Evolutionary conservation across 2,797 vertebrate genomes (phyloP).

Genomic region (Huso huso): DNA sequence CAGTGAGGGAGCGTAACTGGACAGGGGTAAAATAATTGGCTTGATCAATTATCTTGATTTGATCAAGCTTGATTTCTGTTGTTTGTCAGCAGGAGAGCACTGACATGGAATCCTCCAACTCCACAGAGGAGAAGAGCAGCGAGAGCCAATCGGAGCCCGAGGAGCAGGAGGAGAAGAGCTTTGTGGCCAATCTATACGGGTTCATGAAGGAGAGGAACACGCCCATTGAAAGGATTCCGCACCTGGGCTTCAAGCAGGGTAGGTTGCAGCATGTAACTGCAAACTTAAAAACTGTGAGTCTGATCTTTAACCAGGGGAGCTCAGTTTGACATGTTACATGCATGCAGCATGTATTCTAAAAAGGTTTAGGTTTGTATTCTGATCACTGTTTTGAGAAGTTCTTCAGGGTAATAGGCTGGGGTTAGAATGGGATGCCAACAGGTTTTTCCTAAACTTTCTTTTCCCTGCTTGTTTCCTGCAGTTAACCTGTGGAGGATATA

Average conservation of each 20-base stretch:
- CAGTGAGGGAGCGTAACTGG: too few relatives aligned
- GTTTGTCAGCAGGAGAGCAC: conserved; percentile 37
- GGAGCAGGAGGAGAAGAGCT: conserved; percentile 68
- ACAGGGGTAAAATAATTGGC: too few relatives aligned
- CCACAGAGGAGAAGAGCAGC: conserved; percentile 40
- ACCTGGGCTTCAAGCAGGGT: conserved; percentile 96
- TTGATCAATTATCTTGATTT: too few relatives aligned
- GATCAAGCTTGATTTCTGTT: too few relatives aligned
- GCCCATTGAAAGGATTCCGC: conserved; percentile 91
- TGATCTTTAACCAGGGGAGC: too few relatives aligned
- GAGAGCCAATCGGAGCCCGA: conserved; percentile 35
- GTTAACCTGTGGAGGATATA: conserved; percentile 93
- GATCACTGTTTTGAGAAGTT: too few relatives aligned
- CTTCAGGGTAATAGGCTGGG: too few relatives aligned
- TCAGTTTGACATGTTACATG: too few relatives aligned
- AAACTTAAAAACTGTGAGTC: neutral
- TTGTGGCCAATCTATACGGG: conserved; percentile 72
- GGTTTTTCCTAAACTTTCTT: neutral
- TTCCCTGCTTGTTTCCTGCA: conserved; percentile 33
- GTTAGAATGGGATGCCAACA: neutral
- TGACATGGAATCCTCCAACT: conserved; percentile 55
- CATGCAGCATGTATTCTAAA: too few relatives aligned
- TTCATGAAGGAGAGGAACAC: conserved; percentile 86
- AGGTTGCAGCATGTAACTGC: conserved; percentile 29
- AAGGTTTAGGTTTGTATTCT: too few relatives aligned